Conservation (phyloP, 2,797 vertebrate species). For the Karalla daura region DNA sequence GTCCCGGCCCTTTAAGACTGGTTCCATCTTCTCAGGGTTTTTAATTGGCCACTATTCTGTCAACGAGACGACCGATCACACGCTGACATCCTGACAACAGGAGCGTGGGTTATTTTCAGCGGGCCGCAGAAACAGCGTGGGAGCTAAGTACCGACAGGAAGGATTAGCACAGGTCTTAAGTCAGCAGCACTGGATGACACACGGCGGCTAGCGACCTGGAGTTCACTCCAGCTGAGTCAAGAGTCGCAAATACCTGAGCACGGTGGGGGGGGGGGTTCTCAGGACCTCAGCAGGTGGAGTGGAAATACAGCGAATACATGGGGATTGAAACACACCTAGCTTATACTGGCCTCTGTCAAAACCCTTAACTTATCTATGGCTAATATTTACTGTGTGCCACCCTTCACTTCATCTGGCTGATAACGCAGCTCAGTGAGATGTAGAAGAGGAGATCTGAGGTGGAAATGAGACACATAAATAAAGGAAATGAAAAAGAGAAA, state of each 20-base stretch:
- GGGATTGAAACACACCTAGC: conserved; percentile 21
- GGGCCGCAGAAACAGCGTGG: conserved; percentile 14
- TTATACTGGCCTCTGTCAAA: conserved; percentile 15
- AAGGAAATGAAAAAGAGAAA: conserved; percentile 22
- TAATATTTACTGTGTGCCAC: conserved; percentile 27
- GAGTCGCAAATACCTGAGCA: conserved; percentile 27
- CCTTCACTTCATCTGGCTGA: conserved; percentile 25
- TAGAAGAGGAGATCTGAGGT: conserved; percentile 10
- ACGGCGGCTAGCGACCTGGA: conserved; percentile 29
- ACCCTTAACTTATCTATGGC: conserved; percentile 11
- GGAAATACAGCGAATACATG: too few relatives aligned
- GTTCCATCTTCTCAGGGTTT: neutral
- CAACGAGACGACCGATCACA: too few relatives aligned
- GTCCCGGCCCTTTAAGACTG: neutral
- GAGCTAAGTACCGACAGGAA: conserved; percentile 49
- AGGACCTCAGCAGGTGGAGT: too few relatives aligned
- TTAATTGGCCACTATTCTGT: too few relatives aligned
- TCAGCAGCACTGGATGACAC: conserved; percentile 43
- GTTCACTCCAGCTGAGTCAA: conserved; percentile 33
- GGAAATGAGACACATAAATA: conserved; percentile 35
- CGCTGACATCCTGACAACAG: too few relatives aligned
- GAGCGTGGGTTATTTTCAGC: conserved; percentile 71
- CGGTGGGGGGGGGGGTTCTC: neutral
- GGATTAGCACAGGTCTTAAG: conserved; percentile 62
- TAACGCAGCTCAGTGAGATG: conserved; percentile 42